phyloP scores from a whole-genome alignment of 1,140 invertebrate species.

The Varroa destructor region DNA sequence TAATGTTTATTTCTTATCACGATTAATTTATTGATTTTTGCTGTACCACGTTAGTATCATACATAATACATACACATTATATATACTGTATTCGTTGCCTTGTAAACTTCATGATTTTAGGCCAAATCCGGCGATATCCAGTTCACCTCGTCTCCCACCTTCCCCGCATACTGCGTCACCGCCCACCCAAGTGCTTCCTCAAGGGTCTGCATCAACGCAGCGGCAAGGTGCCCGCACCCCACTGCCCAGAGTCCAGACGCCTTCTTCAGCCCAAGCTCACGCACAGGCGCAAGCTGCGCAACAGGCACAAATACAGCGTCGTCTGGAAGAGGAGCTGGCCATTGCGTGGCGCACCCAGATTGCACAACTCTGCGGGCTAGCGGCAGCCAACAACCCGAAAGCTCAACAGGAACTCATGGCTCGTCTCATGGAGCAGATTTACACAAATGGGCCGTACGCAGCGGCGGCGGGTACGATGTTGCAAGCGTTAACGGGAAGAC shows the following conservation, averaged over 20 bases:
- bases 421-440: conserved; percentile 26
- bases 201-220: conserved; percentile 6
- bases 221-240: not conserved
- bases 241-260: too few relatives aligned
- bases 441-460: conserved; percentile 6
- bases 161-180: conserved; percentile 22
- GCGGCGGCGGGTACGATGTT: conserved; percentile 7
- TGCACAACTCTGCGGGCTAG: not conserved
- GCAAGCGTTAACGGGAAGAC: conserved; percentile 9
- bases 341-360: conserved; percentile 9
- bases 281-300: conserved; percentile 14
- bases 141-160: conserved; percentile 16
- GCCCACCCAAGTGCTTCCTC: conserved; percentile 16
- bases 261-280: not conserved
- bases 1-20: too few relatives aligned
- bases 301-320: conserved; percentile 4
- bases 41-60: too few relatives aligned
- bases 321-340: not conserved
- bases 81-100: too few relatives aligned
- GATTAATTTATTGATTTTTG: too few relatives aligned
- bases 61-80: too few relatives aligned
- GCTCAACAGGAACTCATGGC: conserved; percentile 18
- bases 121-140: conserved; percentile 19
- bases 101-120: not conserved
- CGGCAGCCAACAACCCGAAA: not conserved